Evolutionary conservation across 2,113 vertebrate genomes (phyloP).

Genomic region (Crotalus helleri): DNA sequence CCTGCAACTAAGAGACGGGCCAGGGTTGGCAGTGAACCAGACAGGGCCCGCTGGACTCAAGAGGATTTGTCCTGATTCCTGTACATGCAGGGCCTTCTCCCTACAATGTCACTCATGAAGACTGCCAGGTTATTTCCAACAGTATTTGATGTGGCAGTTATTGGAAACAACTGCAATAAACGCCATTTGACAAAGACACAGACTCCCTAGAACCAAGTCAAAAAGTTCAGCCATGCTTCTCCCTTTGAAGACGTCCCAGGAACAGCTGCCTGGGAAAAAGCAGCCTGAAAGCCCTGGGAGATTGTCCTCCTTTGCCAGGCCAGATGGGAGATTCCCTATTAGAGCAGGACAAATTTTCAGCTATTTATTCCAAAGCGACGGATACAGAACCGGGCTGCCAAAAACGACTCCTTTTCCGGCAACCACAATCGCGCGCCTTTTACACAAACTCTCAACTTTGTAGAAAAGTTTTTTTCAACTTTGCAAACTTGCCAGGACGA

Average conservation of each 20-base stretch:
- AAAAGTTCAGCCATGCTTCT: neutral
- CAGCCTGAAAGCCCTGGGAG: too few species aligned
- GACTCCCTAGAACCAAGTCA: neutral
- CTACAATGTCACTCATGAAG: neutral
- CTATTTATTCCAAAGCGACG: neutral
- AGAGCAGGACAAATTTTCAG: neutral
- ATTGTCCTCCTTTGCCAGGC: too few species aligned
- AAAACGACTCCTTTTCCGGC: too few species aligned
- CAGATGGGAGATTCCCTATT: neutral
- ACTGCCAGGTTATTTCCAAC: neutral
- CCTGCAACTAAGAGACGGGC: neutral
- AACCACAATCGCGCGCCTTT: neutral
- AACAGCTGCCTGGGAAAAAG: neutral
- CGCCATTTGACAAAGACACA: neutral
- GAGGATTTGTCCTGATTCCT: neutral
- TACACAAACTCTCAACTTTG: neutral
- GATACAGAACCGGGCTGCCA: too few species aligned
- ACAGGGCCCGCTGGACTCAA: too few species aligned
- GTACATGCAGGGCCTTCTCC: neutral
- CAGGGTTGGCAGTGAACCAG: neutral
- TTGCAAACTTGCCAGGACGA: neutral
- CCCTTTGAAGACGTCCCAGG: neutral
- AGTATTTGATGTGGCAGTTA: neutral
- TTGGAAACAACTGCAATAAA: neutral
- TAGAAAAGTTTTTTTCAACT: neutral